Evolutionary conservation across 1,140 invertebrate species (phyloP).

Genomic region (Mesaphorura yosii): DNA sequence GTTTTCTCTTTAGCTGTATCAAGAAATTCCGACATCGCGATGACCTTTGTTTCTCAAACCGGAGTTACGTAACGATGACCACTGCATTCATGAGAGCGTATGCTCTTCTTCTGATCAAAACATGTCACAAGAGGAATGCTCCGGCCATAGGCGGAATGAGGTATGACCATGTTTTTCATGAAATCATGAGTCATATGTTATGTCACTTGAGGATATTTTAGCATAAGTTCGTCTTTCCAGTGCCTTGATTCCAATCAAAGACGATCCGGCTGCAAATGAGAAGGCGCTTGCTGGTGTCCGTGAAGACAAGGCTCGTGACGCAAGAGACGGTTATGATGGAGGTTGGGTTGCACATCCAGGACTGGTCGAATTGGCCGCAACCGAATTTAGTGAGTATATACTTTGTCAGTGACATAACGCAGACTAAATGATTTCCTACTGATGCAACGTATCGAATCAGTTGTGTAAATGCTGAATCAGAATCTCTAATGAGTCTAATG

Average conservation of each 20-base stretch:
- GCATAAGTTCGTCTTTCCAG: too few relatives aligned
- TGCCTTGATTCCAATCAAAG: conserved; percentile 37
- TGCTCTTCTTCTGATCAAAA: conserved; percentile 47
- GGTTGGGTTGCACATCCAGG: conserved; percentile 37
- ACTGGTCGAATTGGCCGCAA: conserved; percentile 35
- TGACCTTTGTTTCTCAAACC: conserved; percentile 52
- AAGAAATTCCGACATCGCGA: conserved; percentile 50
- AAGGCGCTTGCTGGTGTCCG: conserved; percentile 54
- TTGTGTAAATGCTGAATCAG: too few relatives aligned
- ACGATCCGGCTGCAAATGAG: conserved; percentile 47
- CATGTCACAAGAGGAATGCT: conserved; percentile 49
- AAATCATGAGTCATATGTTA: conserved; percentile 38
- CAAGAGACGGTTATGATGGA: conserved; percentile 38
- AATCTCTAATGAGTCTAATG: too few relatives aligned
- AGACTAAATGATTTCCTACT: too few relatives aligned
- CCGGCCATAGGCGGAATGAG: conserved; percentile 60
- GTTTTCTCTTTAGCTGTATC: conserved; percentile 52
- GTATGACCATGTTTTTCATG: too few relatives aligned
- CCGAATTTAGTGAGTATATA: too few relatives aligned
- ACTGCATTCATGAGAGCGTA: conserved; percentile 52
- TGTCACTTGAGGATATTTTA: conserved; percentile 1
- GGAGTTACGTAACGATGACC: conserved; percentile 54
- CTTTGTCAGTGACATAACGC: too few relatives aligned
- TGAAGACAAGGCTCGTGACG: conserved; percentile 54
- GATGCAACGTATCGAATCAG: too few relatives aligned